These are phyloP conservation scores for Sinocyclocheilus anophthalmus DNA, from an alignment of 2,113 vertebrate species.

Conservation along the genomic window DNA sequence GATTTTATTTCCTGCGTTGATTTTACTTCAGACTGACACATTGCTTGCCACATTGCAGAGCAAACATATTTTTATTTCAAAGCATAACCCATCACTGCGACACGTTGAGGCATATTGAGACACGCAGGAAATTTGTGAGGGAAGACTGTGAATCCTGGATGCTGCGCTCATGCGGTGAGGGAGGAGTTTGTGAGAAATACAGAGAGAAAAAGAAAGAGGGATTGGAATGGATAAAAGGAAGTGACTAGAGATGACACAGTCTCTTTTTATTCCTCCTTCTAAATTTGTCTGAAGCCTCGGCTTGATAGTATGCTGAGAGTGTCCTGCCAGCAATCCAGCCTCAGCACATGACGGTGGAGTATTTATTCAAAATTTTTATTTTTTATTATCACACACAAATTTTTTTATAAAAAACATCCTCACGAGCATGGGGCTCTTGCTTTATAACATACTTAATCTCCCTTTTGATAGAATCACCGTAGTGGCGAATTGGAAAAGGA, in stretches of 20 bases:
- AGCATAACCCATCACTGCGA: constrained; percentile 25
- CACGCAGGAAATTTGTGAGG: neutral
- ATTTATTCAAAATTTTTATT: too few species aligned
- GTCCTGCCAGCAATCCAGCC: too few species aligned
- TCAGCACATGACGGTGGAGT: too few species aligned
- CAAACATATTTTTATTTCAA: constrained; percentile 19
- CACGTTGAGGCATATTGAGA: constrained; percentile 9
- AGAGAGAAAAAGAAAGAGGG: neutral
- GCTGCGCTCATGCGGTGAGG: neutral
- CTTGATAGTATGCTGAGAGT: too few species aligned
- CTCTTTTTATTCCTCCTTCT: constrained; percentile 21
- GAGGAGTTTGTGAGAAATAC: neutral
- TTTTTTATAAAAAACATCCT: too few species aligned
- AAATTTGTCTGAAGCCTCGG: constrained; percentile 40
- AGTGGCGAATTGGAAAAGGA: too few species aligned
- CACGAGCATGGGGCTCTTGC: too few species aligned
- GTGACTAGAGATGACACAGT: constrained; percentile 22
- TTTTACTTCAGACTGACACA: constrained; percentile 15
- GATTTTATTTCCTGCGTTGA: constrained; percentile 23
- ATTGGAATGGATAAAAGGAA: constrained; percentile 7
- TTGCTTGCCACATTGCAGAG: neutral
- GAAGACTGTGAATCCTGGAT: constrained; percentile 2
- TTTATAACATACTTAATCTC: too few species aligned
- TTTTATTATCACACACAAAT: too few species aligned
- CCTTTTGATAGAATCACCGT: too few species aligned